These are phyloP conservation scores for Dicrurus megarhynchus DNA, from an alignment of 2,113 vertebrate genomes.

Conservation along the genomic window DNA sequence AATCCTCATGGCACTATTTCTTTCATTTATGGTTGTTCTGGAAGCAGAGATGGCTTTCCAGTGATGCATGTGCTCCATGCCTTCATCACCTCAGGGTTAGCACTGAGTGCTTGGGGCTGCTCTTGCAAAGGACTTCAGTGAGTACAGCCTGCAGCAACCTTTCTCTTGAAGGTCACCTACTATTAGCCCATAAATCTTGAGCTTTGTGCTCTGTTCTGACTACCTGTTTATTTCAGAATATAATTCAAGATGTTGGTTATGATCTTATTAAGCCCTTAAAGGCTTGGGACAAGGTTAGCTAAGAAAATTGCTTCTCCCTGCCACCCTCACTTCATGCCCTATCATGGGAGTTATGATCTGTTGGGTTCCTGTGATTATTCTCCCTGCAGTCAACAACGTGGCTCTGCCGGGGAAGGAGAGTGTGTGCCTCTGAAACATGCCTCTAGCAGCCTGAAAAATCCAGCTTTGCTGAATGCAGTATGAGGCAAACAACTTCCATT, in stretches of 20 bases:
- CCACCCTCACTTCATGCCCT: not conserved
- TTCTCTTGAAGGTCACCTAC: conserved; percentile 38
- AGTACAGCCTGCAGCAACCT: conserved; percentile 12
- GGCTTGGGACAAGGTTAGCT: conserved; percentile 39
- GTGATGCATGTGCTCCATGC: not conserved
- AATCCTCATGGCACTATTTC: not conserved
- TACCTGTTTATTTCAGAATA: conserved; percentile 60
- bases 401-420: not conserved
- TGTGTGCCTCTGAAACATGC: not conserved
- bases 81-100: not conserved
- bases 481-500: not conserved
- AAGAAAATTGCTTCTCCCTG: conserved; percentile 56
- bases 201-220: conserved; percentile 3
- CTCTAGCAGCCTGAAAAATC: not conserved
- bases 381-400: not conserved
- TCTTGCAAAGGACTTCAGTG: not conserved
- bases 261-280: conserved; percentile 33
- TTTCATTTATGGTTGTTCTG: not conserved
- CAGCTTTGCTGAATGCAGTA: not conserved
- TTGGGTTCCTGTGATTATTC: conserved; percentile 12
- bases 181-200: conserved; percentile 48
- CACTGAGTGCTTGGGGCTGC: not conserved
- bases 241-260: conserved; percentile 57
- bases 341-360: not conserved
- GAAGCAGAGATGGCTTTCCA: not conserved